phyloP scores from a whole-genome alignment of 1,140 invertebrate genomes.

The Elysia chlorotica region DNA sequence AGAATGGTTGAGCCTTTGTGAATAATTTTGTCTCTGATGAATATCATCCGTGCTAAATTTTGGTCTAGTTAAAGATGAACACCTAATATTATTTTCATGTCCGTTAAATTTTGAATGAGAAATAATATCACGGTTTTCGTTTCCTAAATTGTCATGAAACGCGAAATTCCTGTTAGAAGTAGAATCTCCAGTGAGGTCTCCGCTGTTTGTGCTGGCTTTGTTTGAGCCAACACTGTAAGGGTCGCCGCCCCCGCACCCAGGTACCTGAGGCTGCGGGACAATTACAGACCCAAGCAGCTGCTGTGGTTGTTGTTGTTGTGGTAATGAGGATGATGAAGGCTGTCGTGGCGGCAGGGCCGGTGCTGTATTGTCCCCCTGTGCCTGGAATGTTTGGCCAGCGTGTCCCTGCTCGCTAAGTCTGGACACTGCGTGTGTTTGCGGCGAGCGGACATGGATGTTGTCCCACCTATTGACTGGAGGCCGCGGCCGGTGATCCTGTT shows the following conservation, averaged over 20 bases:
- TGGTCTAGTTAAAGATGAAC: neutral
- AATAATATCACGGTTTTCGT: neutral
- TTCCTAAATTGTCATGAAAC: neutral
- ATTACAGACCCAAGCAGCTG: neutral
- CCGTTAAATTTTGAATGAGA: neutral
- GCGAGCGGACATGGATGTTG: neutral
- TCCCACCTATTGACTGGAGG: neutral
- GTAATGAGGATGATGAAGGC: too few relatives aligned
- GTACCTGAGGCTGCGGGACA: neutral
- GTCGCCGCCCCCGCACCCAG: too few relatives aligned
- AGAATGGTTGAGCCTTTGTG: neutral
- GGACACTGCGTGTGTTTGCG: neutral
- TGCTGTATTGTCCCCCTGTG: neutral
- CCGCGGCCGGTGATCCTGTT: neutral
- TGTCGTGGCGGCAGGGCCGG: too few relatives aligned
- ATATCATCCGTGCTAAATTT: neutral
- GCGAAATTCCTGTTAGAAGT: neutral
- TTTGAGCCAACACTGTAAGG: too few relatives aligned
- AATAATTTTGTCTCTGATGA: neutral
- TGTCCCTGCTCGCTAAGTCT: neutral
- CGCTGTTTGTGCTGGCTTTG: too few relatives aligned
- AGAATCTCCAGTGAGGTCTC: too few relatives aligned
- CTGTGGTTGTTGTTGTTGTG: too few relatives aligned
- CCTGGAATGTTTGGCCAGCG: neutral
- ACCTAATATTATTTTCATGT: too few relatives aligned